These are phyloP conservation scores for Philhelius pedissequus DNA, from an alignment of 2,888 invertebrate species.

Conservation along the genomic window DNA sequence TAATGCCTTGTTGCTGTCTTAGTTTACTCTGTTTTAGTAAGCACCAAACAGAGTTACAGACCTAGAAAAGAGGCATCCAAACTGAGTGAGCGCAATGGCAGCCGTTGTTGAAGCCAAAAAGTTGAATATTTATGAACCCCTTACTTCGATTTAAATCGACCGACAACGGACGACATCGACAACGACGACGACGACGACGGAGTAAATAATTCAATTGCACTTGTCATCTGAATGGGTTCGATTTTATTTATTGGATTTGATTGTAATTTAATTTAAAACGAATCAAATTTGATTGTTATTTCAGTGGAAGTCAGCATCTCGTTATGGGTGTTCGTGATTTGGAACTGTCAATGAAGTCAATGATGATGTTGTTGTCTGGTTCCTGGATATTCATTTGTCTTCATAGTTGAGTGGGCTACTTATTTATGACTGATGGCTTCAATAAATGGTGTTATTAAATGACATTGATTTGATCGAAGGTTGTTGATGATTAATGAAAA, in stretches of 20 bases:
- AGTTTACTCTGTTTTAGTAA: conserved; percentile 3
- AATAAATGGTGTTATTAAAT: conserved; percentile 26
- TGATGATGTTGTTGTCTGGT: conserved; percentile 47
- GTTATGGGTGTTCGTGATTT: conserved; percentile 56
- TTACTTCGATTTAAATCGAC: conserved; percentile 56
- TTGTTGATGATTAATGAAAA: neutral
- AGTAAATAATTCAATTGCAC: conserved; percentile 73
- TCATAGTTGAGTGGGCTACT: conserved; percentile 8
- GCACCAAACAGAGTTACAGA: neutral
- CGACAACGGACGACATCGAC: no score
- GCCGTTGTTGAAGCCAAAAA: conserved; percentile 9
- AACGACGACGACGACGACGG: no score
- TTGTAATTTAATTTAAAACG: conserved; percentile 69
- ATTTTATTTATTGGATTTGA: conserved; percentile 67
- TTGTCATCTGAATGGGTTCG: conserved; percentile 69
- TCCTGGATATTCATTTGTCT: conserved; percentile 20
- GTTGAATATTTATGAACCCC: conserved; percentile 66
- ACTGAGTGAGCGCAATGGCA: neutral
- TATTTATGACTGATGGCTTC: conserved; percentile 3
- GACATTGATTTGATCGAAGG: conserved; percentile 22
- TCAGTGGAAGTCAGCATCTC: conserved; percentile 22
- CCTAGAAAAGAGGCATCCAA: neutral
- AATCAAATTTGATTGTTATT: conserved; percentile 67
- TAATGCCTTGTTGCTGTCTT: conserved; percentile 64
- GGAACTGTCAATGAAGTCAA: conserved; percentile 31